Base-by-base conservation (phyloP, 2,797 vertebrate species). In the Phoeniculus purpureus region DNA sequence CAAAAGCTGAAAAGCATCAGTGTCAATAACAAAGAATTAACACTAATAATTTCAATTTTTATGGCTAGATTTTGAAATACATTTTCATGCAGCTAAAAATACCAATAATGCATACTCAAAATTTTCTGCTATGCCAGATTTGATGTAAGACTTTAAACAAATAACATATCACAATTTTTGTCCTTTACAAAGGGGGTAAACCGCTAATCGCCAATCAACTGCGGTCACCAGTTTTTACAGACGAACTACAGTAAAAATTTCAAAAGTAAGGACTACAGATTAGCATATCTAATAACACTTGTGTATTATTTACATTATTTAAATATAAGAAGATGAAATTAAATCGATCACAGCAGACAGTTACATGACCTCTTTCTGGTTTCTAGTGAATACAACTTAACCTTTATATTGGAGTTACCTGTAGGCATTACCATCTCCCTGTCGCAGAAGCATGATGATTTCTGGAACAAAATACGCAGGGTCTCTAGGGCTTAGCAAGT, bases 401-500 rank as follows among this genome's bases (percentile, higher is more conserved):
- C 15, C 7, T 31, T 71, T 15, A 6, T 11, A 76, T 87, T 12
- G 18, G n/a, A 66, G 50, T 94, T 94, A 99, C 99, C 99, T 99
- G 97, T 99, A 97, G 25, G 97, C 81, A 32, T 99, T 99, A 64
- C 96, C 97, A 56, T 99, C 99, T 87, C 99, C 99, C 78, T 97
- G 97, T 76, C 98, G 96, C 52, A 99, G 96, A 94, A 99, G 96
- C 52, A 97, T 97, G 88, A 99, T 98, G 94, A 99, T 99, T 96
- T 99, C 99, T 4, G 98, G 99, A 80, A 99, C 96, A 21, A 98
- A 97, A 96, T 99, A 98, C 37, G 98, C 98, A 1, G 98, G 98
- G 89, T 99, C 98, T 94, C 99, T 97, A 80, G 98, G 98, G 90
- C 97, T 99, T 60, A 99, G 97, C 68, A 99, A 97, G 92, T 99